Evolutionary conservation across 2,888 invertebrate genomes (phyloP).

Genomic region (Cosmorhoe ocellata): DNA sequence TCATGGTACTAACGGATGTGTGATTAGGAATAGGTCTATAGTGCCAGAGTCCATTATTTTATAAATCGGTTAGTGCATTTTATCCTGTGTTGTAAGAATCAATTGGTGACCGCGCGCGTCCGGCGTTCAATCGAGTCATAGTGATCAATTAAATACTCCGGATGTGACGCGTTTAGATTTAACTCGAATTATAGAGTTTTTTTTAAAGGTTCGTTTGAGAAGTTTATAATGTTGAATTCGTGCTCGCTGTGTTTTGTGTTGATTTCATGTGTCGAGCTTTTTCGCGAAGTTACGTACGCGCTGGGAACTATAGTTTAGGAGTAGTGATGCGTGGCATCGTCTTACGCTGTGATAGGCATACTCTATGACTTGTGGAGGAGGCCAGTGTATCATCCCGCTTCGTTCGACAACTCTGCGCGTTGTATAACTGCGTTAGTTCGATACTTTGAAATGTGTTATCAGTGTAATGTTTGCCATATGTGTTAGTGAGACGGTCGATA

Average conservation of each 20-base stretch:
- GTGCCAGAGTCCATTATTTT: constrained; percentile 62
- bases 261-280: constrained; percentile 43
- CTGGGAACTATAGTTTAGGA: constrained; percentile 5
- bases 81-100: constrained; percentile 20
- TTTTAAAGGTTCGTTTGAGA: constrained; percentile 41
- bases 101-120: constrained; percentile 5
- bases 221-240: constrained; percentile 43
- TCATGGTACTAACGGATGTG: too few species aligned
- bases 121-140: constrained; percentile 39
- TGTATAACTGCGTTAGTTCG: constrained; percentile 44
- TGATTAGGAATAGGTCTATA: constrained; percentile 48
- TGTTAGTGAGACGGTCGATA: constrained; percentile 76
- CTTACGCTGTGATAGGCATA: constrained; percentile 13
- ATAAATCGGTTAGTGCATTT: constrained; percentile 61
- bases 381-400: constrained; percentile 30
- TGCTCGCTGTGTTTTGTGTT: constrained; percentile 43
- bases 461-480: constrained; percentile 74
- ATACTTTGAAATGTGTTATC: constrained; percentile 39
- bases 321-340: neutral
- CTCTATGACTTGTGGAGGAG: neutral
- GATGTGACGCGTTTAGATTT: constrained; percentile 32
- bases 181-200: constrained; percentile 52
- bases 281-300: constrained; percentile 20
- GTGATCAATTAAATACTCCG: constrained; percentile 33
- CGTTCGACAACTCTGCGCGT: constrained; percentile 35